These are phyloP conservation scores for Cyprinodon variegatus DNA, from an alignment of 2,113 vertebrate genomes.

Conservation along the genomic window DNA sequence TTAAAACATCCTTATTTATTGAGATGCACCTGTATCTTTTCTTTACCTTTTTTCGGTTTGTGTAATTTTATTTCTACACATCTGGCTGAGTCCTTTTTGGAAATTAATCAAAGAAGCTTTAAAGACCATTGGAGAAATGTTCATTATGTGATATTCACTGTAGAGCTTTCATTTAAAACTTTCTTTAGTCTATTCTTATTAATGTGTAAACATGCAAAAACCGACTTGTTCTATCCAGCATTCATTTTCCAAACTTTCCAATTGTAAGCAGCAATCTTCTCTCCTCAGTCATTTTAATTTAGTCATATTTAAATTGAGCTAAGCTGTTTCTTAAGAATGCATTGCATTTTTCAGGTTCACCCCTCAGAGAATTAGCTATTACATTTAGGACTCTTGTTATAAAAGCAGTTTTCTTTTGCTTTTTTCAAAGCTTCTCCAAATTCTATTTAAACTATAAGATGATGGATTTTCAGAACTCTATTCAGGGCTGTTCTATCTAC, in stretches of 20 bases:
- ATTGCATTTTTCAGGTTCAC: constrained; percentile 1
- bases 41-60: constrained; percentile 44
- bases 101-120: constrained; percentile 1
- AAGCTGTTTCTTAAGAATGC: neutral
- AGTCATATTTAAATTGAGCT: neutral
- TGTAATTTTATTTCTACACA: constrained; percentile 44
- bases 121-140: neutral
- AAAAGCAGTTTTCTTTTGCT: constrained; percentile 5
- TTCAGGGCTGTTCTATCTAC: constrained; percentile 40
- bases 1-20: neutral
- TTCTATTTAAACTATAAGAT: constrained; percentile 41
- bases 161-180: constrained; percentile 35
- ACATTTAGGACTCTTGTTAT: neutral
- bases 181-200: constrained; percentile 20
- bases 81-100: constrained; percentile 32
- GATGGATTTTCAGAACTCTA: constrained; percentile 46
- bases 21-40: constrained; percentile 36
- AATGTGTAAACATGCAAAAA: constrained; percentile 12
- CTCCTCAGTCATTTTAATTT: constrained; percentile 20
- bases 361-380: neutral
- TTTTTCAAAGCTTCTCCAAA: neutral
- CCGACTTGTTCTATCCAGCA: neutral
- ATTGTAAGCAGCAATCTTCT: constrained; percentile 21
- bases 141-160: constrained; percentile 34
- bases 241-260: constrained; percentile 7